Evolutionary conservation across 2,797 vertebrate species (phyloP).

Genomic region (Syndactyla subalaris): DNA sequence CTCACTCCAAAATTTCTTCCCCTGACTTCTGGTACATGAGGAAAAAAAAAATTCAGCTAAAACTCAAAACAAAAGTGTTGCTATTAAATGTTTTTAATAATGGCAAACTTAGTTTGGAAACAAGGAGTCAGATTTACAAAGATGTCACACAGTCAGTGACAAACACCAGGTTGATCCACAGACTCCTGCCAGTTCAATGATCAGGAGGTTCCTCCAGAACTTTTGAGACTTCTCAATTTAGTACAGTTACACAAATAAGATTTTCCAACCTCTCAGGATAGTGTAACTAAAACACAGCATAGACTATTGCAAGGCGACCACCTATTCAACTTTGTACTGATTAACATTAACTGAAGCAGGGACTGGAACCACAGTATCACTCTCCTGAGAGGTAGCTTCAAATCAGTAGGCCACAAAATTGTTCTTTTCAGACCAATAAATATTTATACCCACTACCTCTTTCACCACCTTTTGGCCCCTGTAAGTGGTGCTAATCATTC

Average conservation of each 20-base stretch:
- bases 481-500: neutral
- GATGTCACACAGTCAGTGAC: neutral
- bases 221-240: neutral
- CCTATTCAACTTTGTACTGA: neutral
- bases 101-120: neutral
- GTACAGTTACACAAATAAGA: neutral
- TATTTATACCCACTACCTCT: neutral
- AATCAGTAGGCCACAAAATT: neutral
- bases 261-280: neutral
- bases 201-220: neutral
- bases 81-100: neutral
- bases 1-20: neutral
- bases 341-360: neutral
- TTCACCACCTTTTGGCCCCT: accelerated
- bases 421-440: neutral
- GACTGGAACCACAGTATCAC: neutral
- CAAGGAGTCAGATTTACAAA: neutral
- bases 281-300: neutral
- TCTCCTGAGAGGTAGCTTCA: neutral
- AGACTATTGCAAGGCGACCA: neutral
- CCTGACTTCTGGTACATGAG: neutral
- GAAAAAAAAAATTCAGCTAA: neutral
- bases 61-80: neutral
- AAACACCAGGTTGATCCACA: neutral
- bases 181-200: neutral